A percentile compares a stretch with the other conserved stretches of the same genome.
Evolutionary conservation across 1,140 invertebrate species (phyloP).

Genomic region (Zaprionus ghesquierei): DNA sequence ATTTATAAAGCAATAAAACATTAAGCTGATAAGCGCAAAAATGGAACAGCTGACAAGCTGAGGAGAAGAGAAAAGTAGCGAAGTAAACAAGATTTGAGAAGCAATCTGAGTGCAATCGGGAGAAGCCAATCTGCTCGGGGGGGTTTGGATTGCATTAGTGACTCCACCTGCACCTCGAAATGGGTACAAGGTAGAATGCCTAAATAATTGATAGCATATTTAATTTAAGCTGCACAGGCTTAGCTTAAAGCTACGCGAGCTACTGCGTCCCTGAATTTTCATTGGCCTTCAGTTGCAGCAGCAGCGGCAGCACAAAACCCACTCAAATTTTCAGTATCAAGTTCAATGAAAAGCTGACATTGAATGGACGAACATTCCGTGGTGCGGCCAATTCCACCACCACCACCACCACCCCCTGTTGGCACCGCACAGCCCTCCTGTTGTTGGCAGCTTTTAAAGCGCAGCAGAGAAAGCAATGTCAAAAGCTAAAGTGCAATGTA

Average conservation of each 20-base stretch:
- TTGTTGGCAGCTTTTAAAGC: constrained; percentile 33
- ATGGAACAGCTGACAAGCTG: not conserved
- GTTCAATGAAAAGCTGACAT: constrained; percentile 77
- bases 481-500: constrained; percentile 48
- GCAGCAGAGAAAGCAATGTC: constrained; percentile 37
- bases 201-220: not conserved
- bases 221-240: not conserved
- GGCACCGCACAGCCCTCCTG: not conserved
- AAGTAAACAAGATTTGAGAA: not conserved
- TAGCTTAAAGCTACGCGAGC: not conserved
- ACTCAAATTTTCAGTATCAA: constrained; percentile 69
- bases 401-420: not conserved
- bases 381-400: not conserved
- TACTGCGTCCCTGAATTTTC: constrained; percentile 23
- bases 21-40: not conserved
- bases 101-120: not conserved
- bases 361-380: constrained; percentile 29
- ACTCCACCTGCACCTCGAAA: not conserved
- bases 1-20: not conserved
- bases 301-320: constrained; percentile 7
- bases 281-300: not conserved
- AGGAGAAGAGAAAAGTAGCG: not conserved
- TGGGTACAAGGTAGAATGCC: not conserved
- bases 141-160: too few species aligned
- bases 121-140: not conserved